These are phyloP conservation scores for Aramus guarauna DNA, from an alignment of 2,113 vertebrate species.

Conservation along the genomic window DNA sequence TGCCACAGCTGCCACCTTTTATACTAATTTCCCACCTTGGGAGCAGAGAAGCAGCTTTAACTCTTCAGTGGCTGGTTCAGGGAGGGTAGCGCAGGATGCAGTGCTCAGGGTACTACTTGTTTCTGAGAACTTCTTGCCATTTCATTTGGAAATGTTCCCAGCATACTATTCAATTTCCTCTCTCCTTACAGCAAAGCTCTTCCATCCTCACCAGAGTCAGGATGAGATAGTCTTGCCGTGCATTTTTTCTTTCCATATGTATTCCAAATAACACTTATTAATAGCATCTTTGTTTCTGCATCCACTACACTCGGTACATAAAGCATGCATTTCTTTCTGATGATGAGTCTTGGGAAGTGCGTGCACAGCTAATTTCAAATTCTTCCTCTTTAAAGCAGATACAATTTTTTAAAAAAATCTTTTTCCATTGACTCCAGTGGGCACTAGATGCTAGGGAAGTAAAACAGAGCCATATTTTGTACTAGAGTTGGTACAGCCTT, in stretches of 20 bases:
- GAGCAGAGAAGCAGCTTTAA: background rate
- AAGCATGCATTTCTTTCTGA: background rate
- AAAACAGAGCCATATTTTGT: background rate
- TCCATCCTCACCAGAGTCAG: background rate
- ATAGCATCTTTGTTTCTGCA: background rate
- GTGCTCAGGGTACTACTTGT: rapidly evolving
- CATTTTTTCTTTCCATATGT: background rate
- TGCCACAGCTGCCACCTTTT: background rate
- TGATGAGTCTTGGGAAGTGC: background rate
- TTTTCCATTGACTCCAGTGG: background rate
- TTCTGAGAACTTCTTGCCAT: background rate
- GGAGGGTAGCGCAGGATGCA: rapidly evolving
- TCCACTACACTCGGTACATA: background rate
- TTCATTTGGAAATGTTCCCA: background rate
- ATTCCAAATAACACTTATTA: background rate
- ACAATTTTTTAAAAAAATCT: background rate
- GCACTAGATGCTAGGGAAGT: background rate
- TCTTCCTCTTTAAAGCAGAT: background rate
- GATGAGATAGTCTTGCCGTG: background rate
- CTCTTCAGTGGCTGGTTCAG: background rate
- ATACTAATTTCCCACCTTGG: background rate
- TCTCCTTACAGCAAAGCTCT: background rate
- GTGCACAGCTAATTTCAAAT: background rate
- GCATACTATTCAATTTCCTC: background rate
- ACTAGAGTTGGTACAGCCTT: background rate